phyloP scores from a whole-genome alignment of 1,140 invertebrate species.

The Choristoneura fumiferana region DNA sequence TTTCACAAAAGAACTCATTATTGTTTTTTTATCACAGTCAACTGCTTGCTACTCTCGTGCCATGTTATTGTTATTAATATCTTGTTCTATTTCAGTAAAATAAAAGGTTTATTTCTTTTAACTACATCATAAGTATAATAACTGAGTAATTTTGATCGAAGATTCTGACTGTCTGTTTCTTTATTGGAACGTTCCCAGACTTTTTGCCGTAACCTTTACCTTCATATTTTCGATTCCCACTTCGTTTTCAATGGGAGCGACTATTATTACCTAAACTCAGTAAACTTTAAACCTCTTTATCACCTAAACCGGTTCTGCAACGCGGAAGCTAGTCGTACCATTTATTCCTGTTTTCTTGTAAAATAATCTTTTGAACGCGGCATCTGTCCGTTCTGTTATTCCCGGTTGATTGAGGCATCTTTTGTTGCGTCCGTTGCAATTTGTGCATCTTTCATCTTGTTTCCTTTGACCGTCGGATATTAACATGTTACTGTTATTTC shows the following conservation, averaged over 20 bases:
- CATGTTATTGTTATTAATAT: no score
- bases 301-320: slow-evolving; percentile 49
- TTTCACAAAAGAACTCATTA: no score
- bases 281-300: slow-evolving; percentile 27
- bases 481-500: slow-evolving; percentile 2
- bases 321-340: slow-evolving; percentile 59
- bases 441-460: slow-evolving; percentile 22
- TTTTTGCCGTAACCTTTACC: no score
- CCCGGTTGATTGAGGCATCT: slow-evolving; percentile 14
- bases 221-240: no score
- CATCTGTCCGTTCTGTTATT: slow-evolving; percentile 49
- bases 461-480: slow-evolving; percentile 21
- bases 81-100: no score
- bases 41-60: no score
- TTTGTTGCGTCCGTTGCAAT: slow-evolving; percentile 30
- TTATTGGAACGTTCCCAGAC: no score
- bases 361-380: slow-evolving; percentile 33
- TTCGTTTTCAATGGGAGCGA: slow-evolving; percentile 6
- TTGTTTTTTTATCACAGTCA: no score
- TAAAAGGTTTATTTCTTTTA: no score
- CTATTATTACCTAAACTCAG: slow-evolving; percentile 19
- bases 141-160: no score
- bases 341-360: slow-evolving; percentile 58
- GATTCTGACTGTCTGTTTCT: no score
- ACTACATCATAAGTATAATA: no score